Evolutionary conservation across 2,888 invertebrate genomes (phyloP), one percentile per base, ranked within the genome.

Genomic region (Mongoloraphidia duomilia): DNA sequence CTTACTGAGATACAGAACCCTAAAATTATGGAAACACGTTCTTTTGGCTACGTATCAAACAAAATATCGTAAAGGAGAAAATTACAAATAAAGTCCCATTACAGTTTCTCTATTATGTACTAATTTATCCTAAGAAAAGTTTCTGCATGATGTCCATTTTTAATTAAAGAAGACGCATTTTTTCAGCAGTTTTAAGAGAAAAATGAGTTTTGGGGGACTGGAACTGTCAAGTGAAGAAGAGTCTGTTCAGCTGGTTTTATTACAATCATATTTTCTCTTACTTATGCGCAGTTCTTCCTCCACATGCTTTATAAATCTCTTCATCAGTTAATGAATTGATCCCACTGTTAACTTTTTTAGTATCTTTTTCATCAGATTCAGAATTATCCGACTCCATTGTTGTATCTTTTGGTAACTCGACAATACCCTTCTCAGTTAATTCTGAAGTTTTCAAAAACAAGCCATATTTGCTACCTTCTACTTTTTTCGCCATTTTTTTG

Each of bases 241-340:
- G 26, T 26, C 6, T 1, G 6, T 5, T 17, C 17, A 17, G 17
- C 17, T 17, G 17, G 4, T 17, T 17, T 17, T 17, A 17, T 3
- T 3, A 17, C 4, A 17, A 17, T 26, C 26, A 26, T 26, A 26
- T 26, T 26, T 26, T 26, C 26, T 6, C 70, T 65, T 71, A 82
- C 82, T 90, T 90, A 66, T 91, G 90, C 2, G 84, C 87, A 2
- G 90, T 91, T 57, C 88, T 71, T 3, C 87, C 85, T 44, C 79
- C 83, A 65, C 90, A 91, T 0, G 82, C 82, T 36, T 76, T 76
- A 64, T 86, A 86, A 34, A 91, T 63, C 58, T 89, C 80, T 50
- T 89, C 88, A 67, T 90, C 89, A 0, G 80, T 81, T 57, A 88
- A 58, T 14, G 59, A 26, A 9, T 14, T 42, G 12, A 48, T 48